Evolutionary conservation across 2,113 vertebrate species (phyloP).

Genomic region (Mormyrus lacerda): DNA sequence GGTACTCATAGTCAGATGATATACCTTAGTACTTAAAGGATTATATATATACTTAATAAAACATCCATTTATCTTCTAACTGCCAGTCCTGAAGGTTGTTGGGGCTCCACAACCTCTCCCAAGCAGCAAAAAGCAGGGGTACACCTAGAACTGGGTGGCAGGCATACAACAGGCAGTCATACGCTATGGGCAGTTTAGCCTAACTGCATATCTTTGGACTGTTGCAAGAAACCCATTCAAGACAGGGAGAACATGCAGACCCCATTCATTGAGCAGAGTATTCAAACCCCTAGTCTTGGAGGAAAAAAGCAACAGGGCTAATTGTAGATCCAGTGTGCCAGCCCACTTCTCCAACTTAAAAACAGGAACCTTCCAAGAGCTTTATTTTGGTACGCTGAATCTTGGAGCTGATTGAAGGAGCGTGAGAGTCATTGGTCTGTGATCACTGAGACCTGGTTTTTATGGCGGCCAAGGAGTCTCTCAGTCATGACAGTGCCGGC

Average conservation of each 20-base stretch:
- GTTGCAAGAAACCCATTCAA: neutral
- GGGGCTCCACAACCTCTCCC: neutral
- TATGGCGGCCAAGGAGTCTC: neutral
- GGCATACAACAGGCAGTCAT: neutral
- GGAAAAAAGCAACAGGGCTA: neutral
- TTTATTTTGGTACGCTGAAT: neutral
- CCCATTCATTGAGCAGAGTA: neutral
- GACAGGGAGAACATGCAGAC: neutral
- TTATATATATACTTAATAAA: neutral
- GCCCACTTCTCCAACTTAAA: neutral
- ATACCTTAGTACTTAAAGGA: no score
- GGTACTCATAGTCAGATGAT: no score
- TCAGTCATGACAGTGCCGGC: neutral
- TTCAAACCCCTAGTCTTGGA: neutral
- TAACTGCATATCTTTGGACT: neutral
- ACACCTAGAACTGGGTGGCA: neutral
- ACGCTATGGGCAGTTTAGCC: neutral
- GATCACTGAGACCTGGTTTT: neutral
- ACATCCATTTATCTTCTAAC: neutral
- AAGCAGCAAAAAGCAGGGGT: neutral
- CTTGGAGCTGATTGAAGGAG: neutral
- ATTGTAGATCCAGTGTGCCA: neutral
- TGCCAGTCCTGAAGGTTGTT: neutral
- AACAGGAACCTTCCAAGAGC: neutral
- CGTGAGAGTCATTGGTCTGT: neutral